These are phyloP conservation scores for Allygus modestus DNA, from an alignment of 2,888 invertebrate species.

Conservation along the genomic window DNA sequence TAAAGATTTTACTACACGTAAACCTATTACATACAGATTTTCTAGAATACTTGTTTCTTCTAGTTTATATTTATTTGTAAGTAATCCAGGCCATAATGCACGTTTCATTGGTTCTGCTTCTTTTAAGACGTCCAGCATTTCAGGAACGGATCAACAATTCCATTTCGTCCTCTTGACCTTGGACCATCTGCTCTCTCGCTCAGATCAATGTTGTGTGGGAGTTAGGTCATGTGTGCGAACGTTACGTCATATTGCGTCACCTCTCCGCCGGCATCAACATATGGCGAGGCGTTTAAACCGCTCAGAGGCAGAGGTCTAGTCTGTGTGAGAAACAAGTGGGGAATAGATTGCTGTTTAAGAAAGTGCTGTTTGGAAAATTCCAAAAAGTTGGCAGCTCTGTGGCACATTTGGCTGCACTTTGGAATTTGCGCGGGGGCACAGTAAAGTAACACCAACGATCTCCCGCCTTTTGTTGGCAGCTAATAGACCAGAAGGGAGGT, in stretches of 20 bases:
- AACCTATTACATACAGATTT: too few relatives aligned
- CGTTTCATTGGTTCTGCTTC: too few relatives aligned
- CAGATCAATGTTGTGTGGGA: not conserved
- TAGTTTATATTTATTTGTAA: too few relatives aligned
- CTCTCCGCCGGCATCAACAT: not conserved
- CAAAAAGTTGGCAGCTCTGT: slow-evolving; percentile 11
- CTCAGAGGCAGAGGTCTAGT: not conserved
- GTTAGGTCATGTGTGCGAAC: not conserved
- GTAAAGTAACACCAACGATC: slow-evolving; percentile 21
- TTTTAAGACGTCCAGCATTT: too few relatives aligned
- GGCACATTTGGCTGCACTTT: slow-evolving; percentile 21
- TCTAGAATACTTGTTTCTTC: too few relatives aligned
- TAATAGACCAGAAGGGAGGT: slow-evolving; percentile 14
- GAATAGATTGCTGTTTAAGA: too few relatives aligned
- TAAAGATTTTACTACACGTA: too few relatives aligned
- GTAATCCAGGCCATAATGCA: too few relatives aligned
- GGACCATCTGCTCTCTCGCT: not conserved
- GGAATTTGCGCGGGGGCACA: slow-evolving; percentile 6
- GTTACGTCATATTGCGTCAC: not conserved
- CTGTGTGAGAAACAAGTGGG: too few relatives aligned
- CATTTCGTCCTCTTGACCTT: not conserved
- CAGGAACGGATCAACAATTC: not conserved
- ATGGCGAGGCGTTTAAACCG: not conserved
- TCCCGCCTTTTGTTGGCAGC: not conserved
- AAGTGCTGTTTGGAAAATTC: not conserved